Base-by-base conservation (phyloP, 1,140 invertebrate genomes). In the Ostrea edulis region DNA sequence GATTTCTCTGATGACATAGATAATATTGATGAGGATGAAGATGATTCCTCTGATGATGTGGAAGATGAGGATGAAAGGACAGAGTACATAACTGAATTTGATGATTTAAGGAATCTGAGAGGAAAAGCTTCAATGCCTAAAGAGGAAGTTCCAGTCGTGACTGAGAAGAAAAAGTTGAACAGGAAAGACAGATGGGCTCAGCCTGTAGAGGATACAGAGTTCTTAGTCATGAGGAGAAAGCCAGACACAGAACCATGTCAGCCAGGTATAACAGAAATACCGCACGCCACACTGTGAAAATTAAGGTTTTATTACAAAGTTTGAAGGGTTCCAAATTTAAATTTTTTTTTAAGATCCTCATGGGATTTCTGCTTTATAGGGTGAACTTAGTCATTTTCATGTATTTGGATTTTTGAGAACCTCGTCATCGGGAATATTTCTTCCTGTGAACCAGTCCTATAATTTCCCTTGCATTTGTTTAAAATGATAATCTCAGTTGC, bases 1-100 rank as follows among this genome's bases (percentile, higher is more conserved):
- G 68, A 77, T 29, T 77, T 77, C 5, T 62, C 55, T 62, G 55
- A 62, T 62, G 55, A 62, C 55, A 62, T 62, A 9, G 68, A 77
- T 9, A 25, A 77, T 29, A 25, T 29, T 35, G 68, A 77, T 3
- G 25, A 77, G 35, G 68, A 77, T 29, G 68, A 77, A 17, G 8
- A 77, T 77, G 25, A 29, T 77, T 22, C 7, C n/a, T 5, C 25
- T 77, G 29, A 9, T 71, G 65, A 71, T 0, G 65, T 25, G 7
- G 65, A 77, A 14, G 68, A 77, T 8, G 68, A 77, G 22, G 12
- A 2, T 29, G 25, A 77, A 29, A 4, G 29, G n/a, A 22, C 5
- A 4, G 68, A 77, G 3, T 25, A 77, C 5, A 25, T 14, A 25
- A 9, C 8, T 29, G 25, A 29, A 8, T n/a, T 11, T 12, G 22